phyloP scores from a whole-genome alignment of 2,113 vertebrate species.

The Hymenochirus boettgeri region DNA sequence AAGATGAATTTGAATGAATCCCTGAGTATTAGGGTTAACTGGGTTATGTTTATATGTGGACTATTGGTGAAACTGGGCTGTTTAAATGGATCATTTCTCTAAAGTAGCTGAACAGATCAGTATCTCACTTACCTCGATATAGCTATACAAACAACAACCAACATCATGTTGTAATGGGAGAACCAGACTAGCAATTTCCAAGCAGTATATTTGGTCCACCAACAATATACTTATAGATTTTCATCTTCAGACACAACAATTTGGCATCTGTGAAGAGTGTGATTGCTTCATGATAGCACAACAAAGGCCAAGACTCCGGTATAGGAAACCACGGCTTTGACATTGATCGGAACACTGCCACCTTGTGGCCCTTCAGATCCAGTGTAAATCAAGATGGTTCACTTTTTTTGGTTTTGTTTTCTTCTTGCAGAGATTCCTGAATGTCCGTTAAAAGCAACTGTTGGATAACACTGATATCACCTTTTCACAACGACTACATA shows the following conservation, averaged over 20 bases:
- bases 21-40: too few relatives aligned
- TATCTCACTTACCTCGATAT: conserved; percentile 57
- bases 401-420: conserved; percentile 30
- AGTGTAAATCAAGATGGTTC: conserved; percentile 24
- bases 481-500: conserved; percentile 78
- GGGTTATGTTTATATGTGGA: too few relatives aligned
- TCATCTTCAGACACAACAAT: conserved; percentile 37
- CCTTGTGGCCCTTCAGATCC: conserved; percentile 71
- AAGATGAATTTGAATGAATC: too few relatives aligned
- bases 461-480: conserved; percentile 59
- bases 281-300: conserved; percentile 64
- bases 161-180: background rate
- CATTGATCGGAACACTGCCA: conserved; percentile 97
- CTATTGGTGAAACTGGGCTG: too few relatives aligned
- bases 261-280: conserved; percentile 60
- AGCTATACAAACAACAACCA: conserved; percentile 42
- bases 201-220: background rate
- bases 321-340: conserved; percentile 81
- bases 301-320: conserved; percentile 69
- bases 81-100: too few relatives aligned
- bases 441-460: conserved; percentile 47
- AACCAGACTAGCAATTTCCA: background rate
- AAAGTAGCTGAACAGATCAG: too few relatives aligned
- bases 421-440: conserved; percentile 37
- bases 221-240: background rate